A percentile compares a stretch with the other conserved stretches of the same genome.
These are phyloP conservation scores for Andrena hattorfiana DNA, from an alignment of 2,888 invertebrate species.

Conservation along the genomic window DNA sequence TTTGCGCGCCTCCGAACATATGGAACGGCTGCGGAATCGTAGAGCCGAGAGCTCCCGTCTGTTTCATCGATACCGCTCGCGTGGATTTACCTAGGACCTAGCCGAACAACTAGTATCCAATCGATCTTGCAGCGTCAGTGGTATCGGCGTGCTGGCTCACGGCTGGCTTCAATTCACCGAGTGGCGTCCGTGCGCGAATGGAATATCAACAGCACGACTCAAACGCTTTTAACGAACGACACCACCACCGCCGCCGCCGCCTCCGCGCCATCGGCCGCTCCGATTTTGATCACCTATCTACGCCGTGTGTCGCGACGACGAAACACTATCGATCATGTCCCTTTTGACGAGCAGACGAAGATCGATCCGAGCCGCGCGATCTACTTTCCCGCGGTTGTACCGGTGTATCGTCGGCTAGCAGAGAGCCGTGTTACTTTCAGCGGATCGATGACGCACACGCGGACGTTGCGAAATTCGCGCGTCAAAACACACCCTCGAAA, in stretches of 20 bases:
- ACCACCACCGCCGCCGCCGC: conserved; percentile 37
- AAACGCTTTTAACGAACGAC: conserved; percentile 76
- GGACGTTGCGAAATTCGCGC: neutral
- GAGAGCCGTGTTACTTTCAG: neutral
- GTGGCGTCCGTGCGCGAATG: conserved; percentile 74
- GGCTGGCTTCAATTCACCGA: conserved; percentile 67
- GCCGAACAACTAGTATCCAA: conserved; percentile 68
- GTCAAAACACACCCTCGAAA: conserved; percentile 4
- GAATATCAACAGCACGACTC: conserved; percentile 79
- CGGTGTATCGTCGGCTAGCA: conserved; percentile 22
- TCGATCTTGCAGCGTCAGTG: conserved; percentile 74
- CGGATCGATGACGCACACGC: conserved; percentile 26
- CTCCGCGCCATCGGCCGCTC: conserved; percentile 55
- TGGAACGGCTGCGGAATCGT: conserved; percentile 60
- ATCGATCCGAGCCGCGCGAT: conserved; percentile 47
- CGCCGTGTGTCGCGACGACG: conserved; percentile 53
- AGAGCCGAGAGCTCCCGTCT: conserved; percentile 23
- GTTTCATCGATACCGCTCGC: conserved; percentile 68
- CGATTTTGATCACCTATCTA: conserved; percentile 48
- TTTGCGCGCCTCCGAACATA: conserved; percentile 51
- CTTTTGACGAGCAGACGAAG: conserved; percentile 41
- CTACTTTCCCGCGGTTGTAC: neutral
- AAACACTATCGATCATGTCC: conserved; percentile 57
- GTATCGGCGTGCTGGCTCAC: conserved; percentile 60
- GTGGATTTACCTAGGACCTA: conserved; percentile 58